phyloP scores from a whole-genome alignment of 37 sponge, comb jelly and placozoan genomes.

The Aplysina aerophoba region DNA sequence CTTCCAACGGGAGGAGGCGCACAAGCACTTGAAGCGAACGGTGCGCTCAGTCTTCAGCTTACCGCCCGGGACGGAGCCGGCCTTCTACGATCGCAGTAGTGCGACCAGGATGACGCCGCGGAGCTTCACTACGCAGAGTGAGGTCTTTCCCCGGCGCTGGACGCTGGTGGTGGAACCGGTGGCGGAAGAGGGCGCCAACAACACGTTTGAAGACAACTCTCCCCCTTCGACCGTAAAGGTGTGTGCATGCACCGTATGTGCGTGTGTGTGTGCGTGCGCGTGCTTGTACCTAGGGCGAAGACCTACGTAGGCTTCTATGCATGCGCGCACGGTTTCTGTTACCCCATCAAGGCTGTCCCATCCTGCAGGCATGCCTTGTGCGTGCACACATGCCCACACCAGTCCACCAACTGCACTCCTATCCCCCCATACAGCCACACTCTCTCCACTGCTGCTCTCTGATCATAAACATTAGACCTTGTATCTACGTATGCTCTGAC shows the following conservation, averaged over 20 bases:
- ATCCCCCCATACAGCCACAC: too few species aligned
- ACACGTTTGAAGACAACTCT: background rate
- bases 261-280: slow-evolving; percentile 26
- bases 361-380: background rate
- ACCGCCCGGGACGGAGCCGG: background rate
- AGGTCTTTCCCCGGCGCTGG: slow-evolving; percentile 1
- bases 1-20: slow-evolving; percentile 1
- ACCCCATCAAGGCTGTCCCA: background rate
- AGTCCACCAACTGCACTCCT: too few species aligned
- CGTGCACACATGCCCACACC: background rate
- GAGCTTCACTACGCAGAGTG: background rate
- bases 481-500: too few species aligned
- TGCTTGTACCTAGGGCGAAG: background rate
- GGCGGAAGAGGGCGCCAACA: background rate
- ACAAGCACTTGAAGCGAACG: slow-evolving; percentile 26
- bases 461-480: too few species aligned
- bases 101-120: background rate
- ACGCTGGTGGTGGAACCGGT: background rate
- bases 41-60: slow-evolving; percentile 8
- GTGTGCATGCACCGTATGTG: background rate
- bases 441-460: too few species aligned
- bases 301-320: background rate
- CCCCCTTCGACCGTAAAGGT: slow-evolving; percentile 19
- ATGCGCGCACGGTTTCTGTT: background rate
- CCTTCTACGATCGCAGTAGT: background rate